These are phyloP conservation scores for Upupa epops DNA, from an alignment of 2,113 vertebrate genomes.

Conservation along the genomic window DNA sequence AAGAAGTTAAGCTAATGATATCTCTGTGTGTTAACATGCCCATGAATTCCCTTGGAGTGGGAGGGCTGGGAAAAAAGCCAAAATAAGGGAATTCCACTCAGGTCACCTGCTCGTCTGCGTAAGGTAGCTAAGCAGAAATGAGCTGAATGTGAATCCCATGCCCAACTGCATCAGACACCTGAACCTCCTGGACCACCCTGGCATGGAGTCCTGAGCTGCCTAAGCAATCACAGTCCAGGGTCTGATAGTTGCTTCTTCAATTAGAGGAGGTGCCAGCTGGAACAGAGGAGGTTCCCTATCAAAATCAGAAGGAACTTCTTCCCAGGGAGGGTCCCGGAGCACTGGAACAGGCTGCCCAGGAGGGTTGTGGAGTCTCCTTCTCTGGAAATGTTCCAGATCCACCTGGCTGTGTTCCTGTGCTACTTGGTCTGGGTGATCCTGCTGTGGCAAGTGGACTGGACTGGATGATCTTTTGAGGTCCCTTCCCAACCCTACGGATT, in stretches of 20 bases:
- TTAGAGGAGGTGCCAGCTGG: background rate
- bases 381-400: too few species aligned
- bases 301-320: too few species aligned
- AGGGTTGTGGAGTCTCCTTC: too few species aligned
- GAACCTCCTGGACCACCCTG: background rate
- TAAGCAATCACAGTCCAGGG: background rate
- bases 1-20: background rate
- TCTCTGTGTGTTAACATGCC: background rate
- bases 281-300: too few species aligned
- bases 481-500: too few species aligned
- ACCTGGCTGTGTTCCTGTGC: too few species aligned
- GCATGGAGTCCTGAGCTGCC: background rate
- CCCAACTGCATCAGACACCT: background rate
- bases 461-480: too few species aligned
- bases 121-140: background rate
- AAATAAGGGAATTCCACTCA: background rate
- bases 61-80: slow-evolving; percentile 19
- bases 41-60: background rate
- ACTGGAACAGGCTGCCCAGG: too few species aligned
- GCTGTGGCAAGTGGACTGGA: too few species aligned
- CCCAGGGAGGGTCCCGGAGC: too few species aligned
- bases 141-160: background rate
- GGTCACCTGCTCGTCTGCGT: background rate
- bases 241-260: background rate
- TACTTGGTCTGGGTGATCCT: too few species aligned